Evolutionary conservation across 2,113 vertebrate genomes (phyloP).

Genomic region (Orthonyx spaldingii): DNA sequence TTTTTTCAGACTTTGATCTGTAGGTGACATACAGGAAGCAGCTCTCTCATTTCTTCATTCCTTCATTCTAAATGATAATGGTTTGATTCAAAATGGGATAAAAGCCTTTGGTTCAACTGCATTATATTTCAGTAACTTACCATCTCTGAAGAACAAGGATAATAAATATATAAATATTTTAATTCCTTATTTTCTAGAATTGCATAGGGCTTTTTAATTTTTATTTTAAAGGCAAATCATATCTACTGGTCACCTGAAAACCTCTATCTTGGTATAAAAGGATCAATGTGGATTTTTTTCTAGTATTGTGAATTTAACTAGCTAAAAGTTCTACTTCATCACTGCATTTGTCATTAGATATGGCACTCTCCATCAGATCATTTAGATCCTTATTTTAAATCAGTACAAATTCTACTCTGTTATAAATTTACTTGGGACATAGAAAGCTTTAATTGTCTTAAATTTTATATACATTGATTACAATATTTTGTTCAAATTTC

Average conservation of each 20-base stretch:
- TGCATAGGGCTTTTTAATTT: neutral
- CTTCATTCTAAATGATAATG: neutral
- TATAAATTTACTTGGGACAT: neutral
- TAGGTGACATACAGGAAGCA: neutral
- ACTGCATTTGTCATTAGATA: neutral
- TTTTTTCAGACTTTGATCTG: neutral
- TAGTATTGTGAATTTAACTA: neutral
- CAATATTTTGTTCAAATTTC: neutral
- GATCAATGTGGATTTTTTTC: neutral
- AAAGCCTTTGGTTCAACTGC: neutral
- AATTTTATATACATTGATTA: neutral
- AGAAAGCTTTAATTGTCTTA: neutral
- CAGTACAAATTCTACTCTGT: neutral
- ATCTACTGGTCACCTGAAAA: neutral
- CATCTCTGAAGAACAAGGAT: neutral
- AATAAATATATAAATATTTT: neutral
- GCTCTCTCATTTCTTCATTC: neutral
- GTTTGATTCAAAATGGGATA: neutral
- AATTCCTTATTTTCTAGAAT: neutral
- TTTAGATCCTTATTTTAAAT: neutral
- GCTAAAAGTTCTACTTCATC: neutral
- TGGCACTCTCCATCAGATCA: neutral
- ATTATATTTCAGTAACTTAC: neutral
- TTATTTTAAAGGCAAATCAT: neutral
- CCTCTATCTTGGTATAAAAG: neutral